Percentiles rank a stretch among this genome's conserved stretches.
Evolutionary conservation across 35 echinoderm and acorn worm species (phyloP).

Genomic region (Strongylocentrotus purpuratus): DNA sequence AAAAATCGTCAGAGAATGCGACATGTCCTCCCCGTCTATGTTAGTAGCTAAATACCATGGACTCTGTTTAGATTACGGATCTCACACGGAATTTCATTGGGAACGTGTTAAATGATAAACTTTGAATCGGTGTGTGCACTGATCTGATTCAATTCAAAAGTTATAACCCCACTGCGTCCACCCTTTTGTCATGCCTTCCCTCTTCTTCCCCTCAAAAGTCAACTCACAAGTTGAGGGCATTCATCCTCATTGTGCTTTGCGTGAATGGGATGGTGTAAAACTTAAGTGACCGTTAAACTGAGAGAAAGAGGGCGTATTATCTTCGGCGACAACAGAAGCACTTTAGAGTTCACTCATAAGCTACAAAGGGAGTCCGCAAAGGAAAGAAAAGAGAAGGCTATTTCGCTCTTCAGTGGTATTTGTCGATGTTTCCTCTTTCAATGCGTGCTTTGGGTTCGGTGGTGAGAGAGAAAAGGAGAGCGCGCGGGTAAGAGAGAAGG

Average conservation of each 20-base stretch:
- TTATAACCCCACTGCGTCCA: neutral
- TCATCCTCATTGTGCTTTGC: neutral
- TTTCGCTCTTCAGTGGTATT: neutral
- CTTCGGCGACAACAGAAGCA: neutral
- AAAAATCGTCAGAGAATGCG: neutral
- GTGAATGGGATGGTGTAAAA: constrained; percentile 22
- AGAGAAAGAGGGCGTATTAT: neutral
- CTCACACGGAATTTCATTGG: neutral
- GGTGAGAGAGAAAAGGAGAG: neutral
- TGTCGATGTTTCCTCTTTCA: neutral
- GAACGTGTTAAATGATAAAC: neutral
- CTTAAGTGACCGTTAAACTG: constrained; percentile 40
- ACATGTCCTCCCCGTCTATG: neutral
- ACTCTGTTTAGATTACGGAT: neutral
- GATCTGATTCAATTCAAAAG: neutral
- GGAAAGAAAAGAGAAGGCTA: neutral
- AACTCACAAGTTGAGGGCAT: neutral
- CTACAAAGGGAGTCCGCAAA: neutral
- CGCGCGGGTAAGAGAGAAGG: neutral
- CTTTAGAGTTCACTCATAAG: neutral
- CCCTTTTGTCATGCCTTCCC: neutral
- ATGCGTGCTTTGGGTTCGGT: neutral
- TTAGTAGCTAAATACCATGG: neutral
- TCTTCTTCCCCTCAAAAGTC: neutral
- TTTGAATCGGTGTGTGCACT: neutral